Base-by-base conservation (phyloP, 1,140 invertebrate genomes). In the Drosophila lacteicornis region DNA sequence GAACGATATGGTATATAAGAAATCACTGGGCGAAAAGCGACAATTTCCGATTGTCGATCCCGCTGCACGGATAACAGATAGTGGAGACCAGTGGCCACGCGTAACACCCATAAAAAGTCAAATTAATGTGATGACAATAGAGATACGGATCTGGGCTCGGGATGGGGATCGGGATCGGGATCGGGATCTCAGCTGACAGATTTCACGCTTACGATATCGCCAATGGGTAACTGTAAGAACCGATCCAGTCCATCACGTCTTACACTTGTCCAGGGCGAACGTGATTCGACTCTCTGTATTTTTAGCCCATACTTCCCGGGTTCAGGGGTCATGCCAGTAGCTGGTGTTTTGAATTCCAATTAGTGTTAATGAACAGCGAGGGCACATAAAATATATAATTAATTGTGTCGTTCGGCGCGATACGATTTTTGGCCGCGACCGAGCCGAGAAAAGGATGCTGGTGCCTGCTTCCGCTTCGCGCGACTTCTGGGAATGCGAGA, bases 21-120 rank as follows among this genome's bases (percentile, higher is more conserved):
- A 36, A 61, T 46, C 13, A 17, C 33, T 12, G 17, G 38, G 15
- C 46, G 36, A 51, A 76, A 80, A 73, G 61, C 74, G 81, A 85
- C 82, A 79, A 76, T 82, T 87, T 86, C 82, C 82, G 82, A 75
- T 75, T 55, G 47, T 17, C 22, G 51, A 59, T 55, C 19, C 25
- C 13, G 11, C 12, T 33, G 8, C 9, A 13, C 30, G 17, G 66
- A 63, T 45, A 5, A 6, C 30, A 25, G 66, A 63, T 45, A 43
- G 12, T 9, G 22, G 49, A 13, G 63, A 50, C 33, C 51, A 27
- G 33, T 43, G 56, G 46, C 60, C 50, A 36, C 22, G 22, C 38
- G 68, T 61, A 86, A 79, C 88, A 77, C 70, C 84, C 88, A 91
- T 91, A 91, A 91, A 91, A 90, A 83, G 69, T 75, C 90, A 83